Percentiles rank a stretch among this genome's conserved stretches.
Evolutionary conservation across 1,140 invertebrate species (phyloP).

Genomic region (Drosophila nigrodunni): DNA sequence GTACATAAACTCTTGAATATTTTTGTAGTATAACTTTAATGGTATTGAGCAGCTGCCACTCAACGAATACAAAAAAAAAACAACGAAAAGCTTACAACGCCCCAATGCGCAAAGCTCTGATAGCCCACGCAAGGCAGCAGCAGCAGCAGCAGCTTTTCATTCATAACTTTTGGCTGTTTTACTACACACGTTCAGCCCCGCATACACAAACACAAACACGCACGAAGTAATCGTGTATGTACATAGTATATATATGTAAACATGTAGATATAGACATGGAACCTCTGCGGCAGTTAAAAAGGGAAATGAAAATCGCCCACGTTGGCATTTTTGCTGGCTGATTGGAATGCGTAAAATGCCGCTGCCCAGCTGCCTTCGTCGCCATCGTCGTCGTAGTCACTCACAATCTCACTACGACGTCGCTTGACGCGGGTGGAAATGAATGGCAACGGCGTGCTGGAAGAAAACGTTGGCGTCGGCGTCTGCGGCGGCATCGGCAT

Average conservation of each 20-base stretch:
- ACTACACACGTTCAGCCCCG: conserved; percentile 25
- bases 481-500: conserved; percentile 15
- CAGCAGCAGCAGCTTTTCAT: conserved; percentile 72
- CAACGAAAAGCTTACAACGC: conserved; percentile 40
- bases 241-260: conserved; percentile 4
- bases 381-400: conserved; percentile 1
- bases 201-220: conserved; percentile 9
- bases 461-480: conserved; percentile 48
- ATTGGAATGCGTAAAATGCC: conserved; percentile 80
- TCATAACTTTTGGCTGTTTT: conserved; percentile 66
- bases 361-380: conserved; percentile 14
- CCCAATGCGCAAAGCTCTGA: conserved; percentile 33
- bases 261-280: conserved; percentile 20
- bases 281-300: conserved; percentile 27
- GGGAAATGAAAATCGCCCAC: conserved; percentile 63
- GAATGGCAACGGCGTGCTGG: conserved; percentile 69
- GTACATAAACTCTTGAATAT: neutral
- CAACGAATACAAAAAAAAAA: conserved; percentile 3
- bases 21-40: conserved; percentile 15
- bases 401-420: neutral
- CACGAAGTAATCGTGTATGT: neutral
- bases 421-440: conserved; percentile 52
- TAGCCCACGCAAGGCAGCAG: conserved; percentile 31
- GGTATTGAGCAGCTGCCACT: conserved; percentile 18
- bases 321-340: conserved; percentile 60